Evolutionary conservation across 1,140 invertebrate species (phyloP).

Genomic region (Helicorthomorpha holstii): DNA sequence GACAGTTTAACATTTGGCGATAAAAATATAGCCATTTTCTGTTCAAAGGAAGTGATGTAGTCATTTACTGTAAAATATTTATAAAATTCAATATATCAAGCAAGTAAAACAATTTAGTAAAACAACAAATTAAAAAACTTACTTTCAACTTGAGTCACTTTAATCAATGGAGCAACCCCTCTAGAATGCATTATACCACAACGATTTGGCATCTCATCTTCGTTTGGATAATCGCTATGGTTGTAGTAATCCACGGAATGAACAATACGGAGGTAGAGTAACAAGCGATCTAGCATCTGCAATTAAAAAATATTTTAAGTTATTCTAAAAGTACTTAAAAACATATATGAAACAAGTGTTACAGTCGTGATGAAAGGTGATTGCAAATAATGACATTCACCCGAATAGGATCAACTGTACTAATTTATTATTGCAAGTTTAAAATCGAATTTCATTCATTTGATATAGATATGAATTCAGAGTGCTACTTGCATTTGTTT

Average conservation of each 20-base stretch:
- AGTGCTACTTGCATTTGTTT: background rate
- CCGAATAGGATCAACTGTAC: too few species aligned
- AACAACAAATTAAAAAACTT: background rate
- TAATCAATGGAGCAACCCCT: constrained; percentile 59
- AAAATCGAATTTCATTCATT: background rate
- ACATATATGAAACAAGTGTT: constrained; percentile 1
- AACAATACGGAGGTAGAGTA: constrained; percentile 88
- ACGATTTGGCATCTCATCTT: constrained; percentile 99
- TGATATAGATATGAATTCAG: background rate
- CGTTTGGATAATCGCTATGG: constrained; percentile 95
- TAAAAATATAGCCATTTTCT: constrained; percentile 75
- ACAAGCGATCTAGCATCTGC: constrained; percentile 57
- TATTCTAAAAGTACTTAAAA: background rate
- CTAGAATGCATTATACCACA: constrained; percentile 96
- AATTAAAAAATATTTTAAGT: constrained; percentile 4
- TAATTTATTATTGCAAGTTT: background rate
- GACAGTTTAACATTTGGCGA: constrained; percentile 45
- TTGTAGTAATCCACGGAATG: constrained; percentile 99
- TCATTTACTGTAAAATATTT: constrained; percentile 37
- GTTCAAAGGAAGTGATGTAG: constrained; percentile 60
- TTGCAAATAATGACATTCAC: too few species aligned
- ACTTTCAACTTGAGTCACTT: constrained; percentile 37
- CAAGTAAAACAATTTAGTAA: background rate
- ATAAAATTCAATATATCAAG: background rate
- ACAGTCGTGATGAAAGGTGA: too few species aligned